phyloP scores from a whole-genome alignment of 2,113 vertebrate species.

The Channa maculata region DNA sequence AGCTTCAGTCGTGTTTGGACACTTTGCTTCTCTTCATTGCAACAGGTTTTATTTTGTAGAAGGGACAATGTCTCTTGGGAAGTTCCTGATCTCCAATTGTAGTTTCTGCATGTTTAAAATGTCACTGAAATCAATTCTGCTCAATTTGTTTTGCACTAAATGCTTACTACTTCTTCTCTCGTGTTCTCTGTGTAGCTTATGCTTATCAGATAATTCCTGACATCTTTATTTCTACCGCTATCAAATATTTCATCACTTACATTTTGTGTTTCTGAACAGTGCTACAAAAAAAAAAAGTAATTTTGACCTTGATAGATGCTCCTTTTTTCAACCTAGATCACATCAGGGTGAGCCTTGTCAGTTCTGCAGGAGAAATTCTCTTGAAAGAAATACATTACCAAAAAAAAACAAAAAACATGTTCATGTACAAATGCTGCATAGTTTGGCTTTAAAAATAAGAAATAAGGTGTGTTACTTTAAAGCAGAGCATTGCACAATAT shows the following conservation, averaged over 20 bases:
- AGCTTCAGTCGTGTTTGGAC: background rate
- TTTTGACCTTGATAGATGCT: constrained; percentile 11
- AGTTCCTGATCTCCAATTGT: background rate
- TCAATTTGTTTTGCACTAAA: constrained; percentile 33
- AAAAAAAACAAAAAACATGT: constrained; percentile 15
- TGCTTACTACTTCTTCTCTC: background rate
- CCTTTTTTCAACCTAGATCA: constrained; percentile 7
- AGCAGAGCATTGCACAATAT: constrained; percentile 48
- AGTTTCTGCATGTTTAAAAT: constrained; percentile 16
- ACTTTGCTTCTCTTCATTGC: background rate
- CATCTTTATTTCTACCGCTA: constrained; percentile 45
- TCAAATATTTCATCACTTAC: constrained; percentile 44
- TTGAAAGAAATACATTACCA: constrained; percentile 7
- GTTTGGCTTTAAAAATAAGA: constrained; percentile 30
- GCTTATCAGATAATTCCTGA: constrained; percentile 41
- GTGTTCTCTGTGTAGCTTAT: constrained; percentile 4
- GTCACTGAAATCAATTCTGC: constrained; percentile 36
- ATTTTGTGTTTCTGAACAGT: constrained; percentile 35
- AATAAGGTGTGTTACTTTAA: constrained; percentile 45
- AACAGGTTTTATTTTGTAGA: constrained; percentile 3
- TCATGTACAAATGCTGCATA: constrained; percentile 21
- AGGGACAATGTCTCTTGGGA: constrained; percentile 15
- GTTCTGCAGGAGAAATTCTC: constrained; percentile 2
- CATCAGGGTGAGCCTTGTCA: background rate
- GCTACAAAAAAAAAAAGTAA: constrained; percentile 22